Base-by-base conservation (phyloP, 2,888 invertebrate genomes). In the Acrobasis consociella region DNA sequence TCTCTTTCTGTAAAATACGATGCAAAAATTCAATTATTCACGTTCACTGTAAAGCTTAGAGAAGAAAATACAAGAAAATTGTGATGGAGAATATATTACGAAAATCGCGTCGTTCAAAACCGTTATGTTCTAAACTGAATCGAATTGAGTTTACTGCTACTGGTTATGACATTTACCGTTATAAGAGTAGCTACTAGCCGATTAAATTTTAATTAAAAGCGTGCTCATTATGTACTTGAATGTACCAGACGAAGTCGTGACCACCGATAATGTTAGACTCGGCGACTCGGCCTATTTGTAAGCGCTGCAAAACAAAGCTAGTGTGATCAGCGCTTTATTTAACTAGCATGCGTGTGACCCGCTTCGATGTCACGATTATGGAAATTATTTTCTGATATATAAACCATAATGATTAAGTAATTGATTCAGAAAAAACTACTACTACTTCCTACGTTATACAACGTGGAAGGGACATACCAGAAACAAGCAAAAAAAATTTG, bases 201-300 rank as follows among this genome's bases (percentile, higher is more conserved):
- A 62, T 65, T 46, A 22, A 73, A 80, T 77, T 74, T 78, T 75
- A 67, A 72, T 72, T 70, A 76, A 74, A 73, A 71, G 70, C 64
- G 68, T 65, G 65, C 70, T 17, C 39, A 11, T 42, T 42, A 3
- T 42, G 31, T 1, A 13, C 42, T 5, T 42, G 56, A 56, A n/a
- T 56, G 56, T 56, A 42, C 17, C 22, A 56, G 56, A 56, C 17
- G 82, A 79, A 78, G 65, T 86, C 87, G 87, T 87, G 87, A 87
- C 83, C 65, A 65, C 67, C 76, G 81, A 85, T 85, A 84, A 79
- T 80, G 80, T 75, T 74, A 46, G 56, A 56, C 56, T 55, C 15
- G 55, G 69, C 65, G 77, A 69, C 69, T 71, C 78, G 75, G 77
- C 77, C 77, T 76, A 82, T 80, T 81, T 79, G 55, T 50, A 60